Base-by-base conservation (phyloP, 1,140 invertebrate genomes). In the Panagrolaimus sp. region DNA sequence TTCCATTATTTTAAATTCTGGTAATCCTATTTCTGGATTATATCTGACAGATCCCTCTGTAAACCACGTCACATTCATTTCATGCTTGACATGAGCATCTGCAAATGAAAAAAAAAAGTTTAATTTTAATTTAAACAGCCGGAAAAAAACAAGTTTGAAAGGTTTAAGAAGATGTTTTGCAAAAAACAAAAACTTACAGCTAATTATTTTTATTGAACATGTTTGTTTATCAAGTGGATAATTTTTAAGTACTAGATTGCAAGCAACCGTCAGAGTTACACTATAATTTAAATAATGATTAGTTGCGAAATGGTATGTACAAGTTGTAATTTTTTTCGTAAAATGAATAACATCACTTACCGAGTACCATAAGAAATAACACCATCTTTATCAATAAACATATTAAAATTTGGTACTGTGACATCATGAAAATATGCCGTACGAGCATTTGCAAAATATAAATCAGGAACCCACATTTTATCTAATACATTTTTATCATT, bases 361-460 rank as follows among this genome's bases (percentile, higher is more conserved):
- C 85, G 77, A n/a, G 81, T 78, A 13, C 81, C 84, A 65, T 85
- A 86, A 3, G 83, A 75, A 11, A 86, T 74, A 9, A 71, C 76
- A 1, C 84, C 84, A 44, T 83, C 77, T 23, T 65, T 71, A 62
- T 79, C 77, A 16, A 85, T 76, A 20, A 84, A 78, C 47, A 86
- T 70, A 70, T 85, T 82, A 63, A 80, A 81, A 67, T 80, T 80
- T 1, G 79, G 79, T 4, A 76, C 77, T 14, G 77, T 82, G 44
- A 80, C 78, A 25, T 81, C 65, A 66, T 80, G 78, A 48, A 80
- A 82, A 45, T 71, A 61, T 7, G 76, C 66, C 9, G 61, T 64
- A 38, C 77, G 63, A 14, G 78, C 78, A 75, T 80, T 78, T 7
- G 77, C 74, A 66, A 78, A 78, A 64, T 78, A 78, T 31, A 78